phyloP scores from a whole-genome alignment of 2,113 vertebrate species.

The Salvelinus namaycush region DNA sequence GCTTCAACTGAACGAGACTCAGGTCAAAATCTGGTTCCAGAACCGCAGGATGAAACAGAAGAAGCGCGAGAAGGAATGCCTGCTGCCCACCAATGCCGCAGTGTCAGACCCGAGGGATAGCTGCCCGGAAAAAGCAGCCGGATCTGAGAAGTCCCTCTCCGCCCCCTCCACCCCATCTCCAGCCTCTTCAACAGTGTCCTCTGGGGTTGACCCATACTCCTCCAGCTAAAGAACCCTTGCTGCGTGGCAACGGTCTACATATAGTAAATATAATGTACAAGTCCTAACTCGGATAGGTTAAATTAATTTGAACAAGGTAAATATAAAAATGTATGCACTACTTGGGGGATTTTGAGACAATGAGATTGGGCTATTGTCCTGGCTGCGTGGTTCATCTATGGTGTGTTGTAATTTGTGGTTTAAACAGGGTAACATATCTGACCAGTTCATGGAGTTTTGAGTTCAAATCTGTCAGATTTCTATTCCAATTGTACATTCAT shows the following conservation, averaged over 20 bases:
- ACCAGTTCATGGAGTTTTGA: conserved; percentile 13
- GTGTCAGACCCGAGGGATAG: conserved; percentile 76
- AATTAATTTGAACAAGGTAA: too few species aligned
- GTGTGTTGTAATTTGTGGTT: conserved; percentile 19
- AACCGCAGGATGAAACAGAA: conserved; percentile 99
- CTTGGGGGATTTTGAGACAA: neutral
- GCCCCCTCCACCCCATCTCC: conserved; percentile 89
- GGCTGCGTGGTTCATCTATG: conserved; percentile 37
- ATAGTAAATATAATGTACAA: conserved; percentile 33
- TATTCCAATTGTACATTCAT: conserved; percentile 20
- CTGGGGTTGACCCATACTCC: conserved; percentile 79
- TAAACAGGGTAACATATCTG: conserved; percentile 9
- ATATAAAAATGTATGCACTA: too few species aligned
- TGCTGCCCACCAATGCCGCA: conserved; percentile 80
- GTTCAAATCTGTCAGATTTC: conserved; percentile 21
- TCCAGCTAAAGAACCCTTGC: conserved; percentile 76
- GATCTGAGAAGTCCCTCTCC: conserved; percentile 88
- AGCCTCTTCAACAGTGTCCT: conserved; percentile 76
- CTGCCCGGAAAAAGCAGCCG: conserved; percentile 82
- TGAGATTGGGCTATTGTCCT: conserved; percentile 19
- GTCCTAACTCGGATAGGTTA: conserved; percentile 8
- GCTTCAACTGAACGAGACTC: conserved; percentile 95
- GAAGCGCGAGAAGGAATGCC: conserved; percentile 95
- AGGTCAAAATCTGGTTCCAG: conserved; percentile 99
- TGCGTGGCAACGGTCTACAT: conserved; percentile 27